phyloP scores from a whole-genome alignment of 2,888 invertebrate genomes.

The Hirtodrosophila trivittata region DNA sequence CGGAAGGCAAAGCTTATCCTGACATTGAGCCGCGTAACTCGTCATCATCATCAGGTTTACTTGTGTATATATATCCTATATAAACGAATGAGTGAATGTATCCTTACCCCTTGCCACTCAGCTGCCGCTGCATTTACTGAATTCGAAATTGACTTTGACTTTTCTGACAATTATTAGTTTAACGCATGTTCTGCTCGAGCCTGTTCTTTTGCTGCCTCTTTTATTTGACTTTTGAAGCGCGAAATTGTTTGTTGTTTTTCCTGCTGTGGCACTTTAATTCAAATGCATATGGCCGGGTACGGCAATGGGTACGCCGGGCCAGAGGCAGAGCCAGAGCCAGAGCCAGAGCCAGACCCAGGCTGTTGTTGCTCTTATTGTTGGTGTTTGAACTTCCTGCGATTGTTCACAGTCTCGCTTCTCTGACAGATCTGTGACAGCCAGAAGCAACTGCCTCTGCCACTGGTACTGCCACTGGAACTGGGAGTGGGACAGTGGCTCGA shows the following conservation, averaged over 20 bases:
- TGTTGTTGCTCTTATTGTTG: conserved; percentile 17
- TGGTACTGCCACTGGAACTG: not conserved
- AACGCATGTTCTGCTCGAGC: conserved; percentile 69
- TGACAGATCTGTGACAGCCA: conserved; percentile 77
- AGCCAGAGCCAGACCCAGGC: not conserved
- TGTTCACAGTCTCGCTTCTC: conserved; percentile 76
- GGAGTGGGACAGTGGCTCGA: not conserved
- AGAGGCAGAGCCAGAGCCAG: not conserved
- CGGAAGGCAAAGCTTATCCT: conserved; percentile 35
- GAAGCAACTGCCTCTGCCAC: conserved; percentile 41
- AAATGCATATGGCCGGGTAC: conserved; percentile 52
- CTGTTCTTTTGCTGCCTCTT: conserved; percentile 42
- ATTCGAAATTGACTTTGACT: conserved; percentile 75
- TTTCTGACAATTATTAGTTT: conserved; percentile 82
- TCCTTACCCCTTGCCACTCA: conserved; percentile 44
- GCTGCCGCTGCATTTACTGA: conserved; percentile 41
- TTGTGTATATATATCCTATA: not conserved
- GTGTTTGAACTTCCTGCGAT: conserved; percentile 75
- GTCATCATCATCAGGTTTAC: conserved; percentile 49
- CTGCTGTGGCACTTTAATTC: conserved; percentile 59
- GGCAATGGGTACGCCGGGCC: not conserved
- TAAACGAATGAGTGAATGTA: conserved; percentile 28
- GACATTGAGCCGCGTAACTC: conserved; percentile 75
- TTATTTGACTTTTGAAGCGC: conserved; percentile 68
- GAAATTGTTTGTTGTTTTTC: conserved; percentile 79